Percentiles rank a stretch among this genome's conserved stretches.
Evolutionary conservation across 2,888 invertebrate species (phyloP).

Genomic region (Drosophila subsilvestris): DNA sequence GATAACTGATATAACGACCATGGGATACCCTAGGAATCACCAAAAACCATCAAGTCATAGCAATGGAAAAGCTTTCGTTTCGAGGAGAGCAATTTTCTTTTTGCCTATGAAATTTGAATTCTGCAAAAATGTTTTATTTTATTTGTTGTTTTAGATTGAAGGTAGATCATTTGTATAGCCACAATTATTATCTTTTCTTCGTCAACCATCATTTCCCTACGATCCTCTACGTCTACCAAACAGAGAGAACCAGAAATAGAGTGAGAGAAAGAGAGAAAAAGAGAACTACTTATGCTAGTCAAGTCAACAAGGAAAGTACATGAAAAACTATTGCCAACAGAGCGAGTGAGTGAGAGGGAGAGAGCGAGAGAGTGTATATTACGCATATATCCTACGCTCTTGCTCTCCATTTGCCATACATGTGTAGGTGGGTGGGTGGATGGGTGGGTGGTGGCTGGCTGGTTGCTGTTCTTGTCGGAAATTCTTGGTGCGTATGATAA

Average conservation of each 20-base stretch:
- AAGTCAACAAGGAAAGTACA: constrained; percentile 46
- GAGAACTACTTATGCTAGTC: constrained; percentile 45
- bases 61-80: neutral
- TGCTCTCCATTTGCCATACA: constrained; percentile 4
- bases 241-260: neutral
- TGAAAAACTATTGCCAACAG: constrained; percentile 61
- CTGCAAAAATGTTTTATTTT: neutral
- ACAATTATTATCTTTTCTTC: too few species aligned
- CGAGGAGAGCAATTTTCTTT: too few species aligned
- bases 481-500: constrained; percentile 77
- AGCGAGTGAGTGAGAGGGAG: neutral
- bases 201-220: neutral
- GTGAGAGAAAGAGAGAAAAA: neutral
- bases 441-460: constrained; percentile 3
- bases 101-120: neutral
- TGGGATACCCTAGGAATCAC: neutral
- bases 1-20: neutral
- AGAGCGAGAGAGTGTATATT: neutral
- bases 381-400: constrained; percentile 2
- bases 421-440: constrained; percentile 19
- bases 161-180: too few species aligned
- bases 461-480: constrained; percentile 77
- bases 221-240: neutral
- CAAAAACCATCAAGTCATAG: neutral
- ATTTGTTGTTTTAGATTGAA: too few species aligned